Percentiles rank a stretch among this genome's conserved stretches.
These are phyloP conservation scores for Cyclophora punctaria DNA, from an alignment of 2,888 invertebrate genomes.

Conservation along the genomic window DNA sequence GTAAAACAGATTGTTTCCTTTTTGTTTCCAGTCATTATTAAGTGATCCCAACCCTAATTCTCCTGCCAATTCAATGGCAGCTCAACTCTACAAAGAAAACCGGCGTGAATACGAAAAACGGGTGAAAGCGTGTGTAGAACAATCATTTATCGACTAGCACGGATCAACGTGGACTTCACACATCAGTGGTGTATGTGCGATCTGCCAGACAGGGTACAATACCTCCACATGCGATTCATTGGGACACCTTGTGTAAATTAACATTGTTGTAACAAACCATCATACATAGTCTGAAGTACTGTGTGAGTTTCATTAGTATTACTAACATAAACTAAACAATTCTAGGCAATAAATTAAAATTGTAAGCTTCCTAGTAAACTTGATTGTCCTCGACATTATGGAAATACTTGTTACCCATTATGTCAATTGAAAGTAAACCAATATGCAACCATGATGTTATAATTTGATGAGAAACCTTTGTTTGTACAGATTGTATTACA, in stretches of 20 bases:
- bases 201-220: slow-evolving; percentile 32
- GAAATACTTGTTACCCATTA: background rate
- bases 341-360: slow-evolving; percentile 3
- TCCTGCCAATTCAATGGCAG: slow-evolving; percentile 99
- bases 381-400: slow-evolving; percentile 2
- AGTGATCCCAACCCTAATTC: slow-evolving; percentile 99
- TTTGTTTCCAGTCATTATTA: slow-evolving; percentile 91
- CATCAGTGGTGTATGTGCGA: slow-evolving; percentile 36
- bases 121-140: slow-evolving; percentile 99
- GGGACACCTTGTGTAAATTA: slow-evolving; percentile 50
- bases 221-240: slow-evolving; percentile 54
- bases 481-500: slow-evolving; percentile 7
- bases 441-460: too few species aligned
- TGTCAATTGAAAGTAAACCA: too few species aligned
- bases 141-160: slow-evolving; percentile 96
- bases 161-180: slow-evolving; percentile 36
- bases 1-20: slow-evolving; percentile 17
- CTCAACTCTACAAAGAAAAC: slow-evolving; percentile 99
- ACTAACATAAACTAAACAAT: slow-evolving; percentile 15
- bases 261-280: slow-evolving; percentile 25
- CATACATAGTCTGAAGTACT: slow-evolving; percentile 25
- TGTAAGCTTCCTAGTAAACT: background rate
- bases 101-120: slow-evolving; percentile 99
- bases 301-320: slow-evolving; percentile 30
- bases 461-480: too few species aligned